phyloP scores from a whole-genome alignment of 1,140 invertebrate species.

The Orius insidiosus region DNA sequence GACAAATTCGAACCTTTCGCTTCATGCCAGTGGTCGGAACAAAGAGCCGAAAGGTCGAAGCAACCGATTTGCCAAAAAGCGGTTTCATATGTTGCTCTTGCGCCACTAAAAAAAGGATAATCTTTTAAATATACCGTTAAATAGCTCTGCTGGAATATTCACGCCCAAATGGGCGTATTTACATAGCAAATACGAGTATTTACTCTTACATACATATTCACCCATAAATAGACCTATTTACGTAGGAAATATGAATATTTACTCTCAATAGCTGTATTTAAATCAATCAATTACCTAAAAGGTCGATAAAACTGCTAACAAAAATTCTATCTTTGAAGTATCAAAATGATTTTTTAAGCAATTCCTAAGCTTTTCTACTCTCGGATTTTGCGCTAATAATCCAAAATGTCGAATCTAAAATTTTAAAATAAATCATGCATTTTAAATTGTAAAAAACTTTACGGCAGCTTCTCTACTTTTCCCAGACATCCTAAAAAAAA shows the following conservation, averaged over 20 bases:
- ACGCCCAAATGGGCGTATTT: background rate
- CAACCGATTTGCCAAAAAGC: conserved; percentile 24
- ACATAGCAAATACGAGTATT: no score
- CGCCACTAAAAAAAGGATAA: background rate
- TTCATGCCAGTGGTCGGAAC: conserved; percentile 28
- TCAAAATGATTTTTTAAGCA: conserved; percentile 28
- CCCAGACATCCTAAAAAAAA: conserved; percentile 31
- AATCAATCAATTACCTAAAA: no score
- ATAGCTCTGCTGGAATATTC: no score
- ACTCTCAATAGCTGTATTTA: no score
- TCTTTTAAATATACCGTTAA: background rate
- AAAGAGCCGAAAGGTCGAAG: conserved; percentile 29
- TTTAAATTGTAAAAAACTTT: conserved; percentile 22
- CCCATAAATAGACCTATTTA: no score
- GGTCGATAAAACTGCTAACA: conserved; percentile 29
- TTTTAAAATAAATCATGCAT: conserved; percentile 5
- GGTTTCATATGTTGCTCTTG: background rate
- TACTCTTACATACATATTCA: no score
- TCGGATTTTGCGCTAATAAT: background rate
- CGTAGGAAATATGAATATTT: no score
- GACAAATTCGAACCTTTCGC: conserved; percentile 25
- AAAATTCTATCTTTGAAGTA: conserved; percentile 27
- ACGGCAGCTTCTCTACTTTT: conserved; percentile 30
- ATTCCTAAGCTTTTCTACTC: conserved; percentile 24
- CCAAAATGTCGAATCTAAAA: conserved; percentile 3